These are phyloP conservation scores for Leucozona laternaria DNA, from an alignment of 2,888 invertebrate species.

Conservation along the genomic window DNA sequence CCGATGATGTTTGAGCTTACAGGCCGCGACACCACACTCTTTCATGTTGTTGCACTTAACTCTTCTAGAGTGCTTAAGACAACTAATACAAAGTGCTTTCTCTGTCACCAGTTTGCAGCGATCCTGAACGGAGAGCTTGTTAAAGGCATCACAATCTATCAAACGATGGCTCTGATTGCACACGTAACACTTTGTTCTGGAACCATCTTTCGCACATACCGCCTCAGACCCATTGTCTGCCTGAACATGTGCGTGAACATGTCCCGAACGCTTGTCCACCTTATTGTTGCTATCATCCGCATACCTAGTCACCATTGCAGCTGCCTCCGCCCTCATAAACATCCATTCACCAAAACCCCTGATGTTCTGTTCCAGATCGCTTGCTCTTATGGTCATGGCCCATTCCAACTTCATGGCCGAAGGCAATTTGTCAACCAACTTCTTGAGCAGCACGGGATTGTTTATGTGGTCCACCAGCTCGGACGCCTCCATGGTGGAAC, in stretches of 20 bases:
- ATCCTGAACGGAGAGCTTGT: background rate
- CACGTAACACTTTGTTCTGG: background rate
- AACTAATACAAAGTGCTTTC: background rate
- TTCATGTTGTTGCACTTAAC: too few species aligned
- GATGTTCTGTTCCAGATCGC: conserved; percentile 7
- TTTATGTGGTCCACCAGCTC: conserved; percentile 49
- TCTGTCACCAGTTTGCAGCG: background rate
- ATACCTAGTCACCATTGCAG: conserved; percentile 19
- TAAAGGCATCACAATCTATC: background rate
- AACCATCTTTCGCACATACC: background rate
- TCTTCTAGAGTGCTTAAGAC: background rate
- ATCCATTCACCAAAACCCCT: conserved; percentile 55
- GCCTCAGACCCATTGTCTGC: background rate
- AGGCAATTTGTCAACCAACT: conserved; percentile 64
- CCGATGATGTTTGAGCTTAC: conserved; percentile 12
- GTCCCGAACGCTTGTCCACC: conserved; percentile 4
- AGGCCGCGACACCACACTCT: conserved; percentile 10
- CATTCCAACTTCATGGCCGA: conserved; percentile 63
- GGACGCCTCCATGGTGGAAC: too few species aligned
- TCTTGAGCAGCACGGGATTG: conserved; percentile 60
- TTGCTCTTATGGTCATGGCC: conserved; percentile 39
- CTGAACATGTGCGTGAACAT: background rate
- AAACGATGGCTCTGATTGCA: background rate
- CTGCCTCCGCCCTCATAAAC: conserved; percentile 51
- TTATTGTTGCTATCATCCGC: background rate